These are phyloP conservation scores for Bovichtus variegatus DNA, from an alignment of 2,797 vertebrate species.

Conservation along the genomic window DNA sequence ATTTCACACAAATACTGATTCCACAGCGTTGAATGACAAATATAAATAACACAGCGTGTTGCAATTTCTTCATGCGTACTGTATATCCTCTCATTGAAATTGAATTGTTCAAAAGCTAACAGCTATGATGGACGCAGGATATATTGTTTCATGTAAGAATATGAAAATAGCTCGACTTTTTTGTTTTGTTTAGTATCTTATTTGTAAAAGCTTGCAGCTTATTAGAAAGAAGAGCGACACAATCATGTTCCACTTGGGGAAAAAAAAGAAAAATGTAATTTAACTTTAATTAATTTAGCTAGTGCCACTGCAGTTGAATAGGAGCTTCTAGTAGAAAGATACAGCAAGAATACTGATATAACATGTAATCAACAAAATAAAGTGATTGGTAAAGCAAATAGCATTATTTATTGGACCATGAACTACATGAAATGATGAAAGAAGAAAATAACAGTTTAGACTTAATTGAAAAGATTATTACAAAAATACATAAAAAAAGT, in stretches of 20 bases:
- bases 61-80: background rate
- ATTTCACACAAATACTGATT: conserved; percentile 38
- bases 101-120: conserved; percentile 11
- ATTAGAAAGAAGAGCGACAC: background rate
- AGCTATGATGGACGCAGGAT: background rate
- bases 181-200: background rate
- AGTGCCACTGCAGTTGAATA: background rate
- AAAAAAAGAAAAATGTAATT: background rate
- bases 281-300: background rate
- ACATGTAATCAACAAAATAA: conserved; percentile 10
- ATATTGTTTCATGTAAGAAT: background rate
- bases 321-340: conserved; percentile 6
- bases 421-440: conserved; percentile 21
- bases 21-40: conserved; percentile 9
- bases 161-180: background rate
- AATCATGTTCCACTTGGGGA: background rate
- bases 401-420: conserved; percentile 11
- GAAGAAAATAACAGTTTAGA: background rate
- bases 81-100: conserved; percentile 1
- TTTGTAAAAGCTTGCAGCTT: conserved; percentile 11
- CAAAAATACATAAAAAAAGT: background rate
- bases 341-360: background rate
- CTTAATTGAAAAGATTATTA: conserved; percentile 19
- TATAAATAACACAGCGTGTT: background rate
- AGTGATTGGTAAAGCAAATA: conserved; percentile 12